Percentiles rank a stretch among this genome's conserved stretches.
Conservation (phyloP, 2,113 vertebrate genomes). For the Sula dactylatra region DNA sequence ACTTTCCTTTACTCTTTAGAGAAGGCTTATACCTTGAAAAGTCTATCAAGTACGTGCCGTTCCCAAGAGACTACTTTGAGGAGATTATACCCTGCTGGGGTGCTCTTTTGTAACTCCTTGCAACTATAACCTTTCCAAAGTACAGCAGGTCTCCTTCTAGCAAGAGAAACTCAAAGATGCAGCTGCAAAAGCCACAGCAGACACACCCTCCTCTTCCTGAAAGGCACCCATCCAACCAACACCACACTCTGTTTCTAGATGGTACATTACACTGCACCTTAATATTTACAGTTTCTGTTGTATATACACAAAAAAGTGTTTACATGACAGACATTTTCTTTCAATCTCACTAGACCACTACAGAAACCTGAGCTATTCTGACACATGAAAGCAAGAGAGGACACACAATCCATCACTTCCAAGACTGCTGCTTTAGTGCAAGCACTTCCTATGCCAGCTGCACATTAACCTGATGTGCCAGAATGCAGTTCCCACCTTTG, state of each 20-base stretch:
- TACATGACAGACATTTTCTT: neutral
- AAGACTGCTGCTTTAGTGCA: neutral
- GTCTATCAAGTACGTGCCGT: neutral
- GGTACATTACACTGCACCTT: neutral
- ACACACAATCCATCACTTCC: neutral
- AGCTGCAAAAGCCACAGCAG: neutral
- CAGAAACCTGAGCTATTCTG: neutral
- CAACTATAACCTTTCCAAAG: neutral
- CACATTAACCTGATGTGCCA: neutral
- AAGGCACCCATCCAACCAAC: neutral
- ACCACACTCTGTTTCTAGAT: neutral
- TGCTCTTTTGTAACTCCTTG: neutral
- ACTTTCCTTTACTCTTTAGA: constrained; percentile 4
- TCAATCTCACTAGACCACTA: neutral
- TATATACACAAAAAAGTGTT: neutral
- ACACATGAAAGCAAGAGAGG: neutral
- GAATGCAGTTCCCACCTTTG: accelerated
- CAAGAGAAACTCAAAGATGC: neutral
- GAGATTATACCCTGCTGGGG: neutral
- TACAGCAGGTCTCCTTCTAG: neutral
- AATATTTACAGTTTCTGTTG: neutral
- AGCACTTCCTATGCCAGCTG: neutral
- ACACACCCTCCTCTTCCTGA: neutral
- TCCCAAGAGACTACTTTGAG: neutral
- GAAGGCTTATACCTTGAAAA: neutral